phyloP scores from a whole-genome alignment of 2,888 invertebrate species.

The Pristionchus fissidentatus region DNA sequence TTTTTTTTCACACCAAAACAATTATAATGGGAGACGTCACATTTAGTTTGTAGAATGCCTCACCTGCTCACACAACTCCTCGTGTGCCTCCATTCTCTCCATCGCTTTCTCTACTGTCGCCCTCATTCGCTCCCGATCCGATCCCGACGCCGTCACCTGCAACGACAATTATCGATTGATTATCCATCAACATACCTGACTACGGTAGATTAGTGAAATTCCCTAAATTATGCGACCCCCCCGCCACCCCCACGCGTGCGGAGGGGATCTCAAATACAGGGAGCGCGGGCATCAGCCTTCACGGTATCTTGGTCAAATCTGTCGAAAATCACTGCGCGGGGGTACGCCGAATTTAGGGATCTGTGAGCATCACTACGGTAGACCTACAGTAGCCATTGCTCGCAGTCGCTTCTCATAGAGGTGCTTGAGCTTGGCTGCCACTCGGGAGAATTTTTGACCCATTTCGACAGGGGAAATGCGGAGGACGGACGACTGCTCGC shows the following conservation, averaged over 20 bases:
- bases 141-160: slow-evolving; percentile 18
- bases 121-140: slow-evolving; percentile 19
- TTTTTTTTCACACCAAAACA: too few species aligned
- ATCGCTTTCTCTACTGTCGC: slow-evolving; percentile 38
- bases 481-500: not conserved
- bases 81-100: slow-evolving; percentile 31
- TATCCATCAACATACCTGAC: not conserved
- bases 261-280: too few species aligned
- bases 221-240: not conserved
- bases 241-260: not conserved
- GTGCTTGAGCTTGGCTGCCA: not conserved
- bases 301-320: too few species aligned
- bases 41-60: not conserved
- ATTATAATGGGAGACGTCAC: not conserved
- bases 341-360: not conserved
- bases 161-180: not conserved
- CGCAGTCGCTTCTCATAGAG: not conserved
- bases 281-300: too few species aligned
- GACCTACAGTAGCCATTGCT: not conserved
- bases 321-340: too few species aligned
- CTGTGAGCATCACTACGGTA: too few species aligned
- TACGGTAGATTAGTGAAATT: not conserved
- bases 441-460: slow-evolving; percentile 12
- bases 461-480: not conserved
- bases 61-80: slow-evolving; percentile 37